Conservation (phyloP, 2,797 vertebrate genomes). For the Danio kyathit region DNA sequence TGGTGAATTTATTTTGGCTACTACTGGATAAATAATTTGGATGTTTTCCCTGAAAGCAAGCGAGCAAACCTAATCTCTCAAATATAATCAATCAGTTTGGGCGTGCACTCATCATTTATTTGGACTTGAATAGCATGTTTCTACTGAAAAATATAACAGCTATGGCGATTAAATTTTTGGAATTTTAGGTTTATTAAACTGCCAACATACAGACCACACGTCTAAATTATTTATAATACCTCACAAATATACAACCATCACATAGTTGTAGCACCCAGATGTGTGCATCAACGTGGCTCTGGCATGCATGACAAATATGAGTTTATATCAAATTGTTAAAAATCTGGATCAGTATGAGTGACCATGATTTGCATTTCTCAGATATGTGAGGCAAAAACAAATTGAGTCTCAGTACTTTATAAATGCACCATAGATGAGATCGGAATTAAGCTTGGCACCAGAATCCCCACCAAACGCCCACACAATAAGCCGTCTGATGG, state of each 20-base stretch:
- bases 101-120: conserved; percentile 56
- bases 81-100: conserved; percentile 50
- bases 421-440: conserved; percentile 48
- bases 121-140: conserved; percentile 44
- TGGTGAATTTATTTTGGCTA: conserved; percentile 44
- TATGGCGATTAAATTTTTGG: conserved; percentile 55
- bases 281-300: background rate
- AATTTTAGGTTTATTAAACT: conserved; percentile 22
- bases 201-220: conserved; percentile 22
- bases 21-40: conserved; percentile 49
- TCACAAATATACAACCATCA: conserved; percentile 10
- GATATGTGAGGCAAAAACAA: conserved; percentile 35
- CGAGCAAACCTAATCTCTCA: conserved; percentile 33
- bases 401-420: conserved; percentile 22
- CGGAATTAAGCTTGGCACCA: conserved; percentile 39
- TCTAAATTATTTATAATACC: conserved; percentile 22
- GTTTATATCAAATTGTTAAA: conserved; percentile 22
- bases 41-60: conserved; percentile 57
- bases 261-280: conserved; percentile 18
- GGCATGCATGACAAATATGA: background rate
- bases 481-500: conserved; percentile 52
- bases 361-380: conserved; percentile 19
- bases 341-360: conserved; percentile 11
- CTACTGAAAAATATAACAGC: conserved; percentile 37
- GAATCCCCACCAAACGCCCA: conserved; percentile 41